Percentiles rank a stretch among this genome's conserved stretches.
Conservation (phyloP, 2,113 vertebrate species). For the Plestiodon gilberti region DNA sequence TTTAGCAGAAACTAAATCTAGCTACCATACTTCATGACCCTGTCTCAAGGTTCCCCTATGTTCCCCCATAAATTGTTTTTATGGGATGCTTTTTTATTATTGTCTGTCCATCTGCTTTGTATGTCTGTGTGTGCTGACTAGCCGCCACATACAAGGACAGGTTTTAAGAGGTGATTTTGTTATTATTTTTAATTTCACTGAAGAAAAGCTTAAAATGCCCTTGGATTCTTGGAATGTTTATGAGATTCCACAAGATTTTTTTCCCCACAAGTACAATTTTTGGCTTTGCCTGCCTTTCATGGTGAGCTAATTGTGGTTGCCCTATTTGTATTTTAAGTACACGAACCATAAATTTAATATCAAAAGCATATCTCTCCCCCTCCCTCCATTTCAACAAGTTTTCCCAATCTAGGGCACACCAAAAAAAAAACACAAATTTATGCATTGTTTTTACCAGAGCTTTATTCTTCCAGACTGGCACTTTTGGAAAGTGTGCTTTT, state of each 20-base stretch:
- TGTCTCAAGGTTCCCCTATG: not conserved
- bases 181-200: not conserved
- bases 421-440: no score
- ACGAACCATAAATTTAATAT: not conserved
- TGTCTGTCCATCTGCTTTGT: not conserved
- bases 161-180: not conserved
- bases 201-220: not conserved
- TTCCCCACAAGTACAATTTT: not conserved
- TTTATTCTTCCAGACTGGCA: not conserved
- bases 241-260: no score
- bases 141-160: no score
- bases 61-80: not conserved
- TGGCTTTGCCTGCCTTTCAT: not conserved
- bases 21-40: not conserved
- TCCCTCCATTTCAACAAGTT: not conserved
- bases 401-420: not conserved
- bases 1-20: not conserved
- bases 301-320: not conserved
- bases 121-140: no score
- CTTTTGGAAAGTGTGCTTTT: not conserved
- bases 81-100: not conserved
- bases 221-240: not conserved
- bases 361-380: not conserved
- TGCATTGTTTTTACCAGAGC: not conserved
- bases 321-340: not conserved